phyloP scores from a whole-genome alignment of 2,113 vertebrate species.

The Amphiprion ocellaris region DNA sequence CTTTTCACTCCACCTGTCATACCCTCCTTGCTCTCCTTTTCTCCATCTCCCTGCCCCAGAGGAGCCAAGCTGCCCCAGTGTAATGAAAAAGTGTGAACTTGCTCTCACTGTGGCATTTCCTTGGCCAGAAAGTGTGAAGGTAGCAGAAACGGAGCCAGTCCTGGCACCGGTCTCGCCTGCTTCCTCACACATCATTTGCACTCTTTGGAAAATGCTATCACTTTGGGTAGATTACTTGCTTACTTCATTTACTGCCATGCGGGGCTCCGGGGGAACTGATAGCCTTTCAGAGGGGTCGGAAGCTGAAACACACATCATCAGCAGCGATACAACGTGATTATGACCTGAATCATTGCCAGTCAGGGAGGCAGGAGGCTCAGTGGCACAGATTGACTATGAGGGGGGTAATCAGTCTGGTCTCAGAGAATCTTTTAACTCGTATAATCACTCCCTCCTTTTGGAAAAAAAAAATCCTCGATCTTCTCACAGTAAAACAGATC shows the following conservation, averaged over 20 bases:
- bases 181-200: constrained; percentile 80
- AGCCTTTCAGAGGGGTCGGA: constrained; percentile 63
- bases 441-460: constrained; percentile 60
- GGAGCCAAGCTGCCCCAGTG: constrained; percentile 62
- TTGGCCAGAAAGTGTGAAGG: constrained; percentile 77
- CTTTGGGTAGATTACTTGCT: constrained; percentile 75
- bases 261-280: constrained; percentile 66
- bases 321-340: constrained; percentile 75
- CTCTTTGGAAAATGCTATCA: constrained; percentile 78
- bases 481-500: constrained; percentile 49
- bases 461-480: constrained; percentile 44
- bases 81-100: constrained; percentile 79
- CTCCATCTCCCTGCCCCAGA: constrained; percentile 56
- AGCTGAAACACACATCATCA: constrained; percentile 72
- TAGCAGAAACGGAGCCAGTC: constrained; percentile 72
- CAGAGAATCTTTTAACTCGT: constrained; percentile 66
- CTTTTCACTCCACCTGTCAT: constrained; percentile 41
- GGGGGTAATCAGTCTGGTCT: constrained; percentile 70
- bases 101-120: constrained; percentile 73
- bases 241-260: constrained; percentile 77
- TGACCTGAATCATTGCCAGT: constrained; percentile 72
- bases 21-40: constrained; percentile 46
- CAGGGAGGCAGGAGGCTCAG: constrained; percentile 54
- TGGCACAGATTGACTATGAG: constrained; percentile 66
- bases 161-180: constrained; percentile 61